These are phyloP conservation scores for Branchipolynoe longqiensis DNA, from an alignment of 2,888 invertebrate genomes.

Conservation along the genomic window DNA sequence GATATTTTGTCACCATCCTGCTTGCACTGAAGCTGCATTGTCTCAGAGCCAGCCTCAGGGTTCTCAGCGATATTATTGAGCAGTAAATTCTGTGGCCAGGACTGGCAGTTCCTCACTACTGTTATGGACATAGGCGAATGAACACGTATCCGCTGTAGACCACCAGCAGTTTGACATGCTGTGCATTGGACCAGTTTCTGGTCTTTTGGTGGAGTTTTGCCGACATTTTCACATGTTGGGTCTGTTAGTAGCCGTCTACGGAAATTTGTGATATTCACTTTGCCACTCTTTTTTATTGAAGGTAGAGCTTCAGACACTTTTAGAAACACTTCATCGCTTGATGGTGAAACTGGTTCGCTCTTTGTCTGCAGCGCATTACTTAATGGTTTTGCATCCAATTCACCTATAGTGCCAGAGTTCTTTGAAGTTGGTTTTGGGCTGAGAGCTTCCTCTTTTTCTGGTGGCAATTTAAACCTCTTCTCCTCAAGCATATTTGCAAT, in stretches of 20 bases:
- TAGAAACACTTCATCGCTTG: not conserved
- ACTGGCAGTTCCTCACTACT: conserved; percentile 53
- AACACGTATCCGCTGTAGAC: conserved; percentile 45
- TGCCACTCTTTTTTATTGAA: not conserved
- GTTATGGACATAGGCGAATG: conserved; percentile 59
- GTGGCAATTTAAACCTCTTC: not conserved
- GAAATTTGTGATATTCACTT: conserved; percentile 20
- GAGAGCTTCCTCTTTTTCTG: no score
- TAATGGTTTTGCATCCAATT: not conserved
- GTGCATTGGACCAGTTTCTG: not conserved
- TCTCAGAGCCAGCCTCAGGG: conserved; percentile 28
- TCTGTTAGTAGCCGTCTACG: not conserved
- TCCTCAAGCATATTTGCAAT: conserved; percentile 57
- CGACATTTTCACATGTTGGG: no score
- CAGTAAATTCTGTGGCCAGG: conserved; percentile 38
- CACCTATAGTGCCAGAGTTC: no score
- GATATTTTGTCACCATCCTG: not conserved
- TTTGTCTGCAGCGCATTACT: not conserved
- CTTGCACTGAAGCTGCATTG: not conserved
- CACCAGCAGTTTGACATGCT: not conserved
- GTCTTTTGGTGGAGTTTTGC: not conserved
- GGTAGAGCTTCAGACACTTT: not conserved
- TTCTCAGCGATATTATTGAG: not conserved
- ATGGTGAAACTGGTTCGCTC: conserved; percentile 24
- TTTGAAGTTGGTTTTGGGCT: no score